Base-by-base conservation (phyloP, 2,113 vertebrate species). In the Corvus hawaiiensis region DNA sequence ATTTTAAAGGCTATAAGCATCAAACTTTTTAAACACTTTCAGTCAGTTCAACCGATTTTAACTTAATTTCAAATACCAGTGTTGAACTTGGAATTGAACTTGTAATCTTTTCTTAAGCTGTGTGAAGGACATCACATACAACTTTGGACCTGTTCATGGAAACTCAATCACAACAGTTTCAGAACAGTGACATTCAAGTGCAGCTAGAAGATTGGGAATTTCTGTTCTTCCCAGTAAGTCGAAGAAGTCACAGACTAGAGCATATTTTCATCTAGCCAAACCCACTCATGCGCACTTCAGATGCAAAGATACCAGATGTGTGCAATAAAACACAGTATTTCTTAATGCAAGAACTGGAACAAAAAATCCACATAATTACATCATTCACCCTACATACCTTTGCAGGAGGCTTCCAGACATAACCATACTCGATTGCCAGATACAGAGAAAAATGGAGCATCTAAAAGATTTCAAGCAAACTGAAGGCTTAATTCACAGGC, bases 401-500 rank as follows among this genome's bases (percentile, higher is more conserved):
- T 73, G 76, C 35, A 94, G 64, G 48, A 90, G 59, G 68, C 67
- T 95, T 95, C 77, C 68, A 96, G 55, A 74, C 59, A 89, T 80
- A 81, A 84, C 69, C 71, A 72, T 32, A 80, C 23, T 59, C 30
- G n/a, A 64, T 14, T 16, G n/a, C 46, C 82, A 88, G 69, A 41
- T 48, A 71, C 14, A 91, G 81, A 93, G 64, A 88, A n/a, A 86
- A 15, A 85, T 30, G n/a, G 91, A 89, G 48, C 71, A 51, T 84
- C 61, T 68, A 54, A 75, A 69, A 93, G 30, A 69, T 54, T 87
- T 76, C 83, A 89, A 71, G 88, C 43, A 74, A 89, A 90, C 37
- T 66, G 79, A 93, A 96, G 55, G 68, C 78, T 95, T 97, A 84
- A 87, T 94, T 96, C 79, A 87, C 84, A 97, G 54, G 87, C 63